Conservation (phyloP, 2,888 invertebrate species). For the Nesidiocoris tenuis region DNA sequence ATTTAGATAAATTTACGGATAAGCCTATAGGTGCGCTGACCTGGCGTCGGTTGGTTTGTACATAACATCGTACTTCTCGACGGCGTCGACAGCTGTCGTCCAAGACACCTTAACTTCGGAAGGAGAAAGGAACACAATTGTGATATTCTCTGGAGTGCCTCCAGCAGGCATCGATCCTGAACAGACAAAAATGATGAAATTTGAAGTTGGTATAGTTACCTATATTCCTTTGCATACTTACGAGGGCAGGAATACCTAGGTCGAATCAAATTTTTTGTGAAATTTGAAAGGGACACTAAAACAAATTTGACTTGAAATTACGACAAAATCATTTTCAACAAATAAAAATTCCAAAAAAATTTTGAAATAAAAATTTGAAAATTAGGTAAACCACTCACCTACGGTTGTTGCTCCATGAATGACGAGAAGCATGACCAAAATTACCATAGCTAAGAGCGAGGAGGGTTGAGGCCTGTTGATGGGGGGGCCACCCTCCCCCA, state of each 20-base stretch:
- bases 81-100: constrained; percentile 73
- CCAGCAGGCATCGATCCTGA: constrained; percentile 60
- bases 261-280: no score
- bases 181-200: background rate
- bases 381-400: no score
- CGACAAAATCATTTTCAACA: no score
- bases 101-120: constrained; percentile 83
- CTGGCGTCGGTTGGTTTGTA: constrained; percentile 89
- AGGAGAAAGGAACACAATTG: constrained; percentile 82
- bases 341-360: no score
- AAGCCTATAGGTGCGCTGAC: constrained; percentile 60
- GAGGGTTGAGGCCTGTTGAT: constrained; percentile 29
- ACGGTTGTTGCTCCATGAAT: constrained; percentile 62
- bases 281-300: background rate
- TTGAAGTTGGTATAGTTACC: background rate
- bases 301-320: background rate
- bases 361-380: no score
- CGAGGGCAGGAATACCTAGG: no score
- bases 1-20: no score
- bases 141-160: constrained; percentile 82
- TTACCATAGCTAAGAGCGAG: constrained; percentile 57
- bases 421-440: constrained; percentile 62
- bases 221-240: no score
- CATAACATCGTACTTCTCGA: constrained; percentile 87
- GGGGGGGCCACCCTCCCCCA: constrained; percentile 41